Percentiles rank a stretch among this genome's conserved stretches.
phyloP scores from a whole-genome alignment of 2,113 vertebrate species.

The Prietella phreatophila region DNA sequence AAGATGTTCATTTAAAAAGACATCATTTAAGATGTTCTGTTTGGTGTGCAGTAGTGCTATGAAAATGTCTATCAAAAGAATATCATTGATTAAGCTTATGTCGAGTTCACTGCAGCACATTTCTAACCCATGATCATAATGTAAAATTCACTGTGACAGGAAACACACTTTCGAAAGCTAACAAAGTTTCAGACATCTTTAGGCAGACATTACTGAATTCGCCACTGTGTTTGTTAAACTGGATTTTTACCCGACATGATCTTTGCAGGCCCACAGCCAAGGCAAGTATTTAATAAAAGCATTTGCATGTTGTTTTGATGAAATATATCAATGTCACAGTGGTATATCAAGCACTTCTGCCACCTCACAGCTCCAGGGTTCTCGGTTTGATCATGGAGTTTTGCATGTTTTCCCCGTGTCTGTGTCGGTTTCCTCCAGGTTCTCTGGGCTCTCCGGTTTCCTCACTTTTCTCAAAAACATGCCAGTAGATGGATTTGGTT shows the following conservation, averaged over 20 bases:
- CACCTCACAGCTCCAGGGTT: neutral
- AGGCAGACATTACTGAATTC: neutral
- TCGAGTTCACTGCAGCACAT: neutral
- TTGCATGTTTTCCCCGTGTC: neutral
- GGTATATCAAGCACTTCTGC: neutral
- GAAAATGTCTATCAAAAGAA: constrained; percentile 11
- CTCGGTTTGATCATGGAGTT: neutral
- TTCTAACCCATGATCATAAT: neutral
- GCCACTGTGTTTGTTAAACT: neutral
- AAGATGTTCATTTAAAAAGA: neutral
- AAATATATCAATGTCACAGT: neutral
- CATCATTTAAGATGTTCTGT: neutral
- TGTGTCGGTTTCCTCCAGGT: neutral
- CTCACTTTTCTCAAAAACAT: neutral
- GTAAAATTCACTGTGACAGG: neutral
- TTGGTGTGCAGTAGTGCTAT: neutral
- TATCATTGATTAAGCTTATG: neutral
- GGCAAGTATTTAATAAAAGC: neutral
- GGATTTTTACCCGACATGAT: neutral
- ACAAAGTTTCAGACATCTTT: neutral
- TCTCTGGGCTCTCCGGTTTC: neutral
- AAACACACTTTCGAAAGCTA: neutral
- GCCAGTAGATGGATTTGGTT: neutral
- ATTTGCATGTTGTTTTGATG: neutral
- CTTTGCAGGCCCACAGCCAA: neutral